Percentiles rank a stretch among this genome's conserved stretches.
These are phyloP conservation scores for Orchestia grillus DNA, from an alignment of 1,140 invertebrate genomes.

Conservation along the genomic window DNA sequence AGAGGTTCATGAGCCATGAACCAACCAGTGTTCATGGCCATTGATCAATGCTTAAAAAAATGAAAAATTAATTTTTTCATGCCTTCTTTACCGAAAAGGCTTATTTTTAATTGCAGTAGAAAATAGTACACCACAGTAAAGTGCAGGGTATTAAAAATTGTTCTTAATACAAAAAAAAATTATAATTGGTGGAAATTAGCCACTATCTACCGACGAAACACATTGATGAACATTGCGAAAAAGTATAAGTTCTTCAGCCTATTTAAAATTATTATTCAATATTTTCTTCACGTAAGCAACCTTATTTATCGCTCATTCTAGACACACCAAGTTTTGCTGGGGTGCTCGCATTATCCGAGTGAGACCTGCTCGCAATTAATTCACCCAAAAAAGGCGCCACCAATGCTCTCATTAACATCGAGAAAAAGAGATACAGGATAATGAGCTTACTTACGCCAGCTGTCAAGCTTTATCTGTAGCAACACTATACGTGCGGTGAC, in stretches of 20 bases:
- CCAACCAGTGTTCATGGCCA: too few relatives aligned
- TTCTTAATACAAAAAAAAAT: neutral
- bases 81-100: too few relatives aligned
- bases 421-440: neutral
- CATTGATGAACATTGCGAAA: neutral
- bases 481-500: neutral
- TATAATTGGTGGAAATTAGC: neutral
- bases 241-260: neutral
- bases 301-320: neutral
- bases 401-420: neutral
- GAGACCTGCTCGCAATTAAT: neutral
- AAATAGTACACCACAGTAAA: too few relatives aligned
- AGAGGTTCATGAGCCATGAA: too few relatives aligned
- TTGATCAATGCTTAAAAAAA: too few relatives aligned
- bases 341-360: neutral
- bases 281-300: neutral
- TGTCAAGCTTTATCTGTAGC: neutral
- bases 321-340: neutral
- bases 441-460: neutral
- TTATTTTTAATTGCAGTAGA: too few relatives aligned
- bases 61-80: too few relatives aligned
- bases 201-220: neutral
- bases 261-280: neutral
- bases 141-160: neutral
- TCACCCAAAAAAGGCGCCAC: neutral